Conservation (phyloP, 2,888 invertebrate genomes). For the Creontiades dilutus region DNA sequence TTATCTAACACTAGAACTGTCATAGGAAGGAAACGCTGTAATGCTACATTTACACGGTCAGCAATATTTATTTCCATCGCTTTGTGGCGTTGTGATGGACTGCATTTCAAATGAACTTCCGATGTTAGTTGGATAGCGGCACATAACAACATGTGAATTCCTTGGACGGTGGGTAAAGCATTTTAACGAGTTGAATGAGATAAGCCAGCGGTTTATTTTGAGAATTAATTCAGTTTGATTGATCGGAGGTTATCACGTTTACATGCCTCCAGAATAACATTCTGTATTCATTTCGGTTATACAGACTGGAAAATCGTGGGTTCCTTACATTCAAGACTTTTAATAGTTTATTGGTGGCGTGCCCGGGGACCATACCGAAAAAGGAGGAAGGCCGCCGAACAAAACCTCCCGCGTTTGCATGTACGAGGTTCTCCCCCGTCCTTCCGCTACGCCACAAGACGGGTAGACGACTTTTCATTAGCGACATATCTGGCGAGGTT, state of each 20-base stretch:
- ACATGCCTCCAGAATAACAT: neutral
- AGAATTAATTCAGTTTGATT: neutral
- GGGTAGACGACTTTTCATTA: conserved; percentile 56
- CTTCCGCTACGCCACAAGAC: too few species aligned
- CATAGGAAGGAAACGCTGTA: too few species aligned
- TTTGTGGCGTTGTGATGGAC: too few species aligned
- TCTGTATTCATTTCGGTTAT: neutral
- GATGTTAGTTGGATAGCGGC: too few species aligned
- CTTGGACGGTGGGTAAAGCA: too few species aligned
- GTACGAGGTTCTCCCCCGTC: neutral
- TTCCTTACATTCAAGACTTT: conserved; percentile 29
- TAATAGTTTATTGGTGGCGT: conserved; percentile 53
- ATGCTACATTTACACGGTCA: too few species aligned
- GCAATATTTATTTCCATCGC: too few species aligned
- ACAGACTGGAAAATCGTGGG: neutral
- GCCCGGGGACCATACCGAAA: conserved; percentile 38
- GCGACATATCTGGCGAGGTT: conserved; percentile 51
- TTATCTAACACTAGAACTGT: too few species aligned
- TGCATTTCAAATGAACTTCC: too few species aligned
- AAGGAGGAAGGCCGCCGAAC: conserved; percentile 17
- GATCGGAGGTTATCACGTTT: neutral
- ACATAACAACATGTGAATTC: too few species aligned
- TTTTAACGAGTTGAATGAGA: too few species aligned
- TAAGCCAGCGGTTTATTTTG: neutral
- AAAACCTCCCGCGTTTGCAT: conserved; percentile 43